These are phyloP conservation scores for Phoebastria nigripes DNA, from an alignment of 2,797 vertebrate species.

Conservation along the genomic window DNA sequence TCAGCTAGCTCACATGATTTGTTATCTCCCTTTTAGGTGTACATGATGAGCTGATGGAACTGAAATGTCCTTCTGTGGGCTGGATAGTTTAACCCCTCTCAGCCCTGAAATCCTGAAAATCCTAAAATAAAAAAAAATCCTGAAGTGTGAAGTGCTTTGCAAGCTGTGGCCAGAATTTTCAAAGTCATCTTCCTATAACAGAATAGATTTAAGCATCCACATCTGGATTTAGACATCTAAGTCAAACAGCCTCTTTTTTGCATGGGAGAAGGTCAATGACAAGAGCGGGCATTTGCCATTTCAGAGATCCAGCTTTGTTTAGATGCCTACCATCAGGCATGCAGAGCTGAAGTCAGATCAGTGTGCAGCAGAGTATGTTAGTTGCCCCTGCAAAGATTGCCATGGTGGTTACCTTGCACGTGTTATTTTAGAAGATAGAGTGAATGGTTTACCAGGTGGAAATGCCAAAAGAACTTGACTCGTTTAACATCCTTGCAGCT, in stretches of 20 bases:
- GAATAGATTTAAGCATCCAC: not conserved
- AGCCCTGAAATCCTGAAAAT: not conserved
- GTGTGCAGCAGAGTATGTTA: not conserved
- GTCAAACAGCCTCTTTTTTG: not conserved
- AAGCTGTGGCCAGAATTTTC: not conserved
- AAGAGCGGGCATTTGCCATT: not conserved
- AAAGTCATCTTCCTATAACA: not conserved
- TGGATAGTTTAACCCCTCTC: not conserved
- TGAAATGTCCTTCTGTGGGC: not conserved
- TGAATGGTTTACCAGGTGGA: not conserved
- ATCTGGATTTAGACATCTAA: not conserved
- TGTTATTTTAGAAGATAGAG: not conserved
- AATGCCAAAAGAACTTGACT: not conserved
- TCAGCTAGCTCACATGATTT: not conserved
- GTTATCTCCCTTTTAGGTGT: not conserved
- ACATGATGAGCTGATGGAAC: not conserved
- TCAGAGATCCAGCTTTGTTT: not conserved
- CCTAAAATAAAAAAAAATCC: not conserved
- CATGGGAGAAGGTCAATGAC: not conserved
- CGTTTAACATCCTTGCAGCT: not conserved
- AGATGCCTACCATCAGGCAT: not conserved
- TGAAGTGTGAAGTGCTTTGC: not conserved
- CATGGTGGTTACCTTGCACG: rapidly evolving
- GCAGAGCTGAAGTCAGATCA: not conserved
- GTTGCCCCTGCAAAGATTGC: not conserved